These are phyloP conservation scores for Hydrolagus affinis DNA, from an alignment of 2,113 vertebrate genomes.

Conservation along the genomic window DNA sequence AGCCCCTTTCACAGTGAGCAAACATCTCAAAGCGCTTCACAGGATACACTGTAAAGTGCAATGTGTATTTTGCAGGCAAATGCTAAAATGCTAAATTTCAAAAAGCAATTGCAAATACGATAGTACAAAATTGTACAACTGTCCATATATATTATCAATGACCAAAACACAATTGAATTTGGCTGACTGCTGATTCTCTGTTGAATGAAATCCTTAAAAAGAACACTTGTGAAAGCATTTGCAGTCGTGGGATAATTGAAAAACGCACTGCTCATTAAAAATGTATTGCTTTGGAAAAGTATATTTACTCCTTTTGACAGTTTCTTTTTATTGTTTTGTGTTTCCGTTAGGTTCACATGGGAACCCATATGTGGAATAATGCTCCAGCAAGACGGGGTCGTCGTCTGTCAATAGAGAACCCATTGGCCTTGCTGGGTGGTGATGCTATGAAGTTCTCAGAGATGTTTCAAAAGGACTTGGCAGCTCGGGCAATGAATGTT, in stretches of 20 bases:
- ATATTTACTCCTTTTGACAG: neutral
- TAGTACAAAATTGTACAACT: too few relatives aligned
- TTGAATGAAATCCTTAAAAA: neutral
- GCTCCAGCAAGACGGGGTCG: slow-evolving; percentile 89
- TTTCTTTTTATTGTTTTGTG: slow-evolving; percentile 28
- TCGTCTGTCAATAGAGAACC: slow-evolving; percentile 91
- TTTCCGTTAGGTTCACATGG: slow-evolving; percentile 86
- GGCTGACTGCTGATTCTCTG: neutral
- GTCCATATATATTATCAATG: neutral
- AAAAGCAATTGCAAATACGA: neutral
- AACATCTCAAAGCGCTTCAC: too few relatives aligned
- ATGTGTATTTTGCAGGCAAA: too few relatives aligned
- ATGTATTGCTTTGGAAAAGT: neutral
- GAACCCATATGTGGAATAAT: slow-evolving; percentile 99
- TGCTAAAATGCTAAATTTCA: neutral
- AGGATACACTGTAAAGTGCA: too few relatives aligned
- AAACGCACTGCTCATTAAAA: neutral
- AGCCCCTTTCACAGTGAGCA: too few relatives aligned
- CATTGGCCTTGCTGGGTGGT: slow-evolving; percentile 87
- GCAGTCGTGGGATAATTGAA: slow-evolving; percentile 17
- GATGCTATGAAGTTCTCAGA: slow-evolving; percentile 95
- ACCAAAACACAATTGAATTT: neutral
- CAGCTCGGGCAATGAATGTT: slow-evolving; percentile 89
- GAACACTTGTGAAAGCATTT: neutral
- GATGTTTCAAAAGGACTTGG: slow-evolving; percentile 97